Conservation (phyloP, 2,797 vertebrate species). For the Octomys mimax region DNA sequence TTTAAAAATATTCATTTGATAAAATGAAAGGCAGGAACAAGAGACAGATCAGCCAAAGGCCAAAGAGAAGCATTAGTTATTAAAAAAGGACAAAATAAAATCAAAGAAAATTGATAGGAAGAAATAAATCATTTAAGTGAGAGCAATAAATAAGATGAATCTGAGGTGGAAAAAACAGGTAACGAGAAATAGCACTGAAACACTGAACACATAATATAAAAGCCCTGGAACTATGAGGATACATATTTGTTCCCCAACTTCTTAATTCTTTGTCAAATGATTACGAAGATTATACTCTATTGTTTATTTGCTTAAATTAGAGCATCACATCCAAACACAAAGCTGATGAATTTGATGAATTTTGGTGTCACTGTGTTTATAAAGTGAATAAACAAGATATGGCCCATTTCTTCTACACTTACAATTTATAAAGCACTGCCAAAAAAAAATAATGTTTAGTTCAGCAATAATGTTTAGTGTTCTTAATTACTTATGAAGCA, state of each 20-base stretch:
- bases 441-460: background rate
- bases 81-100: background rate
- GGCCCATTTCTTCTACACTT: background rate
- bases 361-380: background rate
- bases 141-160: background rate
- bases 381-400: constrained; percentile 12
- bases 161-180: background rate
- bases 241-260: background rate
- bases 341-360: background rate
- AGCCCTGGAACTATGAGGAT: background rate
- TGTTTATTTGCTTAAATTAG: background rate
- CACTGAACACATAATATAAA: background rate
- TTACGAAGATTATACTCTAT: background rate
- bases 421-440: constrained; percentile 29
- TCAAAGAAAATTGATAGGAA: background rate
- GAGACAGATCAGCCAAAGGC: background rate
- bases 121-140: background rate
- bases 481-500: background rate
- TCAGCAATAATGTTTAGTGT: background rate
- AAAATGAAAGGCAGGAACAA: background rate
- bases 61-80: background rate
- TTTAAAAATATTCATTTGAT: constrained; percentile 41
- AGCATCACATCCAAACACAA: background rate
- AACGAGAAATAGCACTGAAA: background rate
- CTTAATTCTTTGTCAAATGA: background rate